These are phyloP conservation scores for Eupithecia pulchellata DNA, from an alignment of 2,888 invertebrate species.

Conservation along the genomic window DNA sequence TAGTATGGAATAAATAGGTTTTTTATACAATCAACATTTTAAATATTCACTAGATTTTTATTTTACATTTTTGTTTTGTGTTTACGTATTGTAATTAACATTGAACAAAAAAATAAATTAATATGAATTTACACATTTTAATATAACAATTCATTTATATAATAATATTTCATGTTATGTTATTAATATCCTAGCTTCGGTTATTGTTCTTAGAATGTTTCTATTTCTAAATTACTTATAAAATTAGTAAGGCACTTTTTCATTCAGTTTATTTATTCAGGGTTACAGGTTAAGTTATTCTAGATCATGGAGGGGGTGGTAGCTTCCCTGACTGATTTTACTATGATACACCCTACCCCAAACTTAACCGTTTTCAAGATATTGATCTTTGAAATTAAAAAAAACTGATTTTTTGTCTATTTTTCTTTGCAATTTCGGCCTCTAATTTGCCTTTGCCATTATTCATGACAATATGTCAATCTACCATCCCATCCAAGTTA, in stretches of 20 bases:
- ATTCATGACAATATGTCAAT: no score
- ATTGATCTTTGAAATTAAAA: no score
- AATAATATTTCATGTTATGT: background rate
- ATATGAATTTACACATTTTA: background rate
- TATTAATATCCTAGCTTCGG: background rate
- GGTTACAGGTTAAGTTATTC: no score
- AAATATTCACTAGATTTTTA: background rate
- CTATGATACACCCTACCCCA: no score
- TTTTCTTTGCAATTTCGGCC: no score
- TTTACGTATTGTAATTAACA: background rate
- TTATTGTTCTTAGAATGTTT: conserved; percentile 3
- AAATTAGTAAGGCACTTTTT: conserved; percentile 43
- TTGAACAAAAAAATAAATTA: background rate
- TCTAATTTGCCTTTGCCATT: no score
- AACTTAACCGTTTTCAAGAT: no score
- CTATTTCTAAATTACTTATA: conserved; percentile 27
- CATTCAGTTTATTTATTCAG: conserved; percentile 35
- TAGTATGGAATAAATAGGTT: background rate
- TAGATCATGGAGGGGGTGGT: no score
- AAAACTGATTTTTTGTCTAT: no score
- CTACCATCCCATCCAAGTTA: no score
- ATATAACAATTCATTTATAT: background rate
- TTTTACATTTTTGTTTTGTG: background rate
- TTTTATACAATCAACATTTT: background rate
- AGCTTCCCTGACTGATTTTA: no score